Evolutionary conservation across 2,888 invertebrate genomes (phyloP).

Genomic region (Xanthia togata): DNA sequence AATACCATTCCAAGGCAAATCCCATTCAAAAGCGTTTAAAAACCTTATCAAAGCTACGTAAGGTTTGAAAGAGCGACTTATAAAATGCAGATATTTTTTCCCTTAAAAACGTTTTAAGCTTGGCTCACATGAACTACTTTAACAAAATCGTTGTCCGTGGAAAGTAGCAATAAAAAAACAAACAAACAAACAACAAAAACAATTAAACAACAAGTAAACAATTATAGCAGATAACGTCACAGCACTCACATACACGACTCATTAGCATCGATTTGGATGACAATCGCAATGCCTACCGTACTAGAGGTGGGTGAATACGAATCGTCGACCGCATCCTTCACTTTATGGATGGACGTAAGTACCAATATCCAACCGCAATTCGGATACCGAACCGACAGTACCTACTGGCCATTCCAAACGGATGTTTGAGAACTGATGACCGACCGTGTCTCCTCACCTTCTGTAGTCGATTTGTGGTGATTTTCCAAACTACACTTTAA

Average conservation of each 20-base stretch:
- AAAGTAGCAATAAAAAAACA: too few species aligned
- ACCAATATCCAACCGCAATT: neutral
- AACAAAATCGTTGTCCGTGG: neutral
- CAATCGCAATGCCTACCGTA: neutral
- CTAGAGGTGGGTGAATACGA: neutral
- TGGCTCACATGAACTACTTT: neutral
- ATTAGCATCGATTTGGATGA: neutral
- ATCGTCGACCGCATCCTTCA: neutral
- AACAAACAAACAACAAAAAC: too few species aligned
- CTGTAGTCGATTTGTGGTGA: neutral
- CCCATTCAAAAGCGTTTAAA: slow-evolving; percentile 50
- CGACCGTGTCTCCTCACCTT: neutral
- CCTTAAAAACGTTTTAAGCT: slow-evolving; percentile 42
- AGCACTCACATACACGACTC: neutral
- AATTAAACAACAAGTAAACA: too few species aligned
- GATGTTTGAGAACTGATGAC: too few species aligned
- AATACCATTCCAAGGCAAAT: slow-evolving; percentile 15
- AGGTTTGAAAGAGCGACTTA: slow-evolving; percentile 52
- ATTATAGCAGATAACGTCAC: neutral
- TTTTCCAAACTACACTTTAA: neutral
- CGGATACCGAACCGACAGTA: neutral
- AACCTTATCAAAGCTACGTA: slow-evolving; percentile 58
- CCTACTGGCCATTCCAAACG: neutral
- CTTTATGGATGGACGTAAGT: neutral
- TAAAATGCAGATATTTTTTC: slow-evolving; percentile 49